A percentile compares a stretch with the other conserved stretches of the same genome.
These are phyloP conservation scores for Eonycteris spelaea DNA, from an alignment of 2,113 vertebrate species.

Conservation along the genomic window DNA sequence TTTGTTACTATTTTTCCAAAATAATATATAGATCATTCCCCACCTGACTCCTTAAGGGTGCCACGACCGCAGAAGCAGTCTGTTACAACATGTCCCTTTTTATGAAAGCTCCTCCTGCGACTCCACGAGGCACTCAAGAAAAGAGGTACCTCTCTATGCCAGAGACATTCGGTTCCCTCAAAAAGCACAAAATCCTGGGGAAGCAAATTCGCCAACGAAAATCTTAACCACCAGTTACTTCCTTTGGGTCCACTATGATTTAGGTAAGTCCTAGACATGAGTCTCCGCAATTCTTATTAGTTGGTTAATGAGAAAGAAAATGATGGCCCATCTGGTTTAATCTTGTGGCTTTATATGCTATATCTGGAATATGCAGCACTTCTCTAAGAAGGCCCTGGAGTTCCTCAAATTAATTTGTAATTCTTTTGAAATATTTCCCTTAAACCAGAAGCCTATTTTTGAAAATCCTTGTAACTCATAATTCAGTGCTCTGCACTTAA, in stretches of 20 bases:
- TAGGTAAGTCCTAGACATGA: not conserved
- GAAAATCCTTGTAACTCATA: constrained; percentile 56
- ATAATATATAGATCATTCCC: not conserved
- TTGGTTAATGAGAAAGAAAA: constrained; percentile 40
- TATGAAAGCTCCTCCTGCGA: fast-evolving
- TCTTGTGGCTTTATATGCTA: not conserved
- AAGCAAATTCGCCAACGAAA: not conserved
- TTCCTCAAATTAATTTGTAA: constrained; percentile 62
- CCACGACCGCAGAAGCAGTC: not conserved
- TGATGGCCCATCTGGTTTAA: not conserved
- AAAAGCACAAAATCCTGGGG: not conserved
- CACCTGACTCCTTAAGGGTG: not conserved
- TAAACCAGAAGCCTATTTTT: constrained; percentile 48
- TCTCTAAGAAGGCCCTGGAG: not conserved
- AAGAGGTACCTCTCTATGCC: not conserved
- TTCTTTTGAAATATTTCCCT: constrained; percentile 62
- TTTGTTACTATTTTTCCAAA: not conserved
- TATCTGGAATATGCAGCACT: not conserved
- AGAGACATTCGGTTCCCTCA: not conserved
- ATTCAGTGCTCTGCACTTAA: constrained; percentile 56
- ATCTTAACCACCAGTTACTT: not conserved
- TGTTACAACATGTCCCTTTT: not conserved
- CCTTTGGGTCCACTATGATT: not conserved
- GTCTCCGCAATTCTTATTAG: not conserved
- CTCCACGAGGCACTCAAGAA: not conserved